Base-by-base conservation (phyloP, 2,888 invertebrate species). In the Lymantria dispar region DNA sequence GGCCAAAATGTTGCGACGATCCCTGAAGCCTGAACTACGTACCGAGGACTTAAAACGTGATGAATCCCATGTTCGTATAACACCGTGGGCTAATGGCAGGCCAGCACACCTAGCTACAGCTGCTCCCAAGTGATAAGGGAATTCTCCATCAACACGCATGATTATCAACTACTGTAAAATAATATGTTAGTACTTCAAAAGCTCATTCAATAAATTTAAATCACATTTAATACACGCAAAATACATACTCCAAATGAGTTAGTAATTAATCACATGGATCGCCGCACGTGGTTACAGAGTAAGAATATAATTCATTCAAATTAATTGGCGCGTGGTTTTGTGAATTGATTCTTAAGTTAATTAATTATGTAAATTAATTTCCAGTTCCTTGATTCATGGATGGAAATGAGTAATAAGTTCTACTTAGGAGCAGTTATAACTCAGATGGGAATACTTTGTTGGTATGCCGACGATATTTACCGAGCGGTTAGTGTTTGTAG, bases 71-170 rank as follows among this genome's bases (percentile, higher is more conserved):
- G 94, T 98, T 52, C 96, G 94, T 80, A 95, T 97, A 65, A 97
- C 97, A 1, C 95, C 95, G 63, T 99, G 98, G 98, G 94, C 94
- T 69, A 95, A 97, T 81, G 99, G 99, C 80, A 98, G 94, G 85
- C 94, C 96, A 78, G 92, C 94, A 64, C 95, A 76, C 72, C 63
- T 71, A 66, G 64, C 76, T 56, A 68, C 74, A 49, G 74, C 70
- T 50, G 64, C 40, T 40, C 40, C 75, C 13, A 75, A 84, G 64
- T 78, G 76, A 70, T 60, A 2, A 40, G 54, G 62, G 61, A 69
- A 63, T 62, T 64, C 54, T 64, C 70, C 58, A 68, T 58, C 73
- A 76, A 64, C 70, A 76, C 76, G 73, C 74, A 74, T 72, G 71
- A 72, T 74, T 61, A 59, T 70, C 69, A 45, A 37, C 42, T 30